phyloP scores from a whole-genome alignment of 2,797 vertebrate genomes.

The Vespertilio murinus region DNA sequence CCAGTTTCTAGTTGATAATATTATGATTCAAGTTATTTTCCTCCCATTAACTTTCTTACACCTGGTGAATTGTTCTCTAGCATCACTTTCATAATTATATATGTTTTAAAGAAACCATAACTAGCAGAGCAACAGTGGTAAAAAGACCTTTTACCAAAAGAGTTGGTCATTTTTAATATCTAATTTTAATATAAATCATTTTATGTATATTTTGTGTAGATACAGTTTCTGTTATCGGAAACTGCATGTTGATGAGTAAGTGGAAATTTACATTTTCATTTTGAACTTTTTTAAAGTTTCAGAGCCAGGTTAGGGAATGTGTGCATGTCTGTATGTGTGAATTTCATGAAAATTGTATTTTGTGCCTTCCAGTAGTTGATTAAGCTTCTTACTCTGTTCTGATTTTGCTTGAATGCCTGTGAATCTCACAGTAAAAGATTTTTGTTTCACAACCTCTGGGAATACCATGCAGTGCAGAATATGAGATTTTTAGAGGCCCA shows the following conservation, averaged over 20 bases:
- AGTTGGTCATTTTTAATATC: conserved; percentile 6
- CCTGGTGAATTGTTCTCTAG: not conserved
- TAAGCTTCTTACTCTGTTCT: not conserved
- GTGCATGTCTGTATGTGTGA: not conserved
- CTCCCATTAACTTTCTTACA: conserved; percentile 6
- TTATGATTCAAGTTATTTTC: not conserved
- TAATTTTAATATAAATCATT: not conserved
- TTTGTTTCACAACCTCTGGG: conserved; percentile 64
- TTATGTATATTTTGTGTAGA: conserved; percentile 5
- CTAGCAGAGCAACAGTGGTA: fast-evolving
- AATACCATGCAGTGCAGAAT: conserved; percentile 45
- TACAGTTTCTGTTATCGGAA: not conserved
- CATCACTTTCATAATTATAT: not conserved
- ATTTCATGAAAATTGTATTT: conserved; percentile 52
- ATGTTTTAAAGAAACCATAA: conserved; percentile 39
- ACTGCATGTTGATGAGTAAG: not conserved
- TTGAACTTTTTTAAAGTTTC: conserved; percentile 12
- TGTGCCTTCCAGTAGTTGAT: conserved; percentile 29
- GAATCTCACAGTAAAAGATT: conserved; percentile 50
- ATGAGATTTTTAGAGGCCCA: conserved; percentile 64
- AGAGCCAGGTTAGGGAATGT: conserved; percentile 12
- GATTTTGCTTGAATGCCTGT: conserved; percentile 41
- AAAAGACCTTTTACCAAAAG: conserved; percentile 36
- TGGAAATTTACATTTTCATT: conserved; percentile 23
- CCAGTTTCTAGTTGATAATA: not conserved